A percentile compares a stretch with the other conserved stretches of the same genome.
These are phyloP conservation scores for Digitonthophagus gazella DNA, from an alignment of 2,888 invertebrate genomes.

Conservation along the genomic window DNA sequence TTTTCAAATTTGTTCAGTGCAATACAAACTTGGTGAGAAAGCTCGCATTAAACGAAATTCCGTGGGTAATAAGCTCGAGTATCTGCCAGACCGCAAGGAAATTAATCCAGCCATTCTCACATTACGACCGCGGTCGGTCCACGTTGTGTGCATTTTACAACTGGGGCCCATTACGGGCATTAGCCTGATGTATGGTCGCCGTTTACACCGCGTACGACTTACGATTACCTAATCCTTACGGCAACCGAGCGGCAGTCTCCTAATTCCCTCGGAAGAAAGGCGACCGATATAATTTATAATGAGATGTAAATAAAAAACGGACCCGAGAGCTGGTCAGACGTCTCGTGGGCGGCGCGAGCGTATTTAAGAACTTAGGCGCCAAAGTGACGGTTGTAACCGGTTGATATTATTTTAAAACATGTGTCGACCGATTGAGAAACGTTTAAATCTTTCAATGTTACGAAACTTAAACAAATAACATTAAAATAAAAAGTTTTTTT, in stretches of 20 bases:
- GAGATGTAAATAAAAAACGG: conserved; percentile 11
- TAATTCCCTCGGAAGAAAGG: background rate
- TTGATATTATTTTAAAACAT: conserved; percentile 22
- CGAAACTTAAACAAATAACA: background rate
- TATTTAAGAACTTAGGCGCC: conserved; percentile 24
- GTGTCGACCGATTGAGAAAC: background rate
- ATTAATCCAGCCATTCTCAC: background rate
- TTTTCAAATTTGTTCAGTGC: no score
- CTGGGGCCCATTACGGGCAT: background rate
- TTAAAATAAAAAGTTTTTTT: no score
- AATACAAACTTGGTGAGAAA: background rate
- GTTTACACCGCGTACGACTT: conserved; percentile 6
- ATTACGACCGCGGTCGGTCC: background rate
- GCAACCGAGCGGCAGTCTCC: background rate
- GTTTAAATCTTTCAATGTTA: background rate
- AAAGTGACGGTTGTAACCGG: conserved; percentile 23
- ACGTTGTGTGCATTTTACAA: background rate
- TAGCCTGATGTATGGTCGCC: conserved; percentile 8
- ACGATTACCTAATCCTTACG: conserved; percentile 9
- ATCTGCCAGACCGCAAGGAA: background rate
- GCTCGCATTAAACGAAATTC: background rate
- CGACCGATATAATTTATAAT: conserved; percentile 16
- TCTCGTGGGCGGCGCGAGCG: conserved; percentile 14
- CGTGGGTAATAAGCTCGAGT: background rate
- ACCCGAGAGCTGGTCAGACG: background rate